Evolutionary conservation across 2,888 invertebrate genomes (phyloP).

Genomic region (Hydrotaea diabolus): DNA sequence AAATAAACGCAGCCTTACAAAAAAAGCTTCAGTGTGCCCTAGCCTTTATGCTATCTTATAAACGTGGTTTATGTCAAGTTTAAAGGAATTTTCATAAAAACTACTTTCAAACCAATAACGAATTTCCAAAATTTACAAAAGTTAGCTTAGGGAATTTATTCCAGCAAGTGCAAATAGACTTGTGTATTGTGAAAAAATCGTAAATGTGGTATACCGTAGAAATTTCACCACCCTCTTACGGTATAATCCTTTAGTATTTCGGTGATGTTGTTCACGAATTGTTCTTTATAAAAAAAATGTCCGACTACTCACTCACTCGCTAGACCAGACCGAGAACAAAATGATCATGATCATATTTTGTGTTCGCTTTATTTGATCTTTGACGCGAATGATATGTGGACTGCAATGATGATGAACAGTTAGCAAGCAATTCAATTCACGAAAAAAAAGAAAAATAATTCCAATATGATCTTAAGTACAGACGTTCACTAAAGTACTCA

Average conservation of each 20-base stretch:
- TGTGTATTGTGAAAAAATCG: no score
- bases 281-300: conserved; percentile 38
- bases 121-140: no score
- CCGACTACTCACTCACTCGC: conserved; percentile 15
- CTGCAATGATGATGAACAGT: conserved; percentile 56
- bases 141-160: no score
- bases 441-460: conserved; percentile 35
- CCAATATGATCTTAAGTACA: conserved; percentile 31
- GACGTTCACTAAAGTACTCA: conserved; percentile 9
- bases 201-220: no score
- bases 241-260: conserved; percentile 36
- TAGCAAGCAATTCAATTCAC: conserved; percentile 48
- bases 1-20: no score
- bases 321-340: conserved; percentile 31
- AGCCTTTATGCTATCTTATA: no score
- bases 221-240: conserved; percentile 2
- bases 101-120: no score
- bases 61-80: no score
- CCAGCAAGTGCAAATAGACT: no score
- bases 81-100: no score
- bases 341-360: conserved; percentile 47
- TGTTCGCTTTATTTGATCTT: conserved; percentile 59
- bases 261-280: conserved; percentile 36
- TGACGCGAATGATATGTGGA: conserved; percentile 20
- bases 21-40: no score